A percentile compares a stretch with the other conserved stretches of the same genome.
Evolutionary conservation across 2,888 invertebrate genomes (phyloP).

Genomic region (Eumacrocentrus americanus): DNA sequence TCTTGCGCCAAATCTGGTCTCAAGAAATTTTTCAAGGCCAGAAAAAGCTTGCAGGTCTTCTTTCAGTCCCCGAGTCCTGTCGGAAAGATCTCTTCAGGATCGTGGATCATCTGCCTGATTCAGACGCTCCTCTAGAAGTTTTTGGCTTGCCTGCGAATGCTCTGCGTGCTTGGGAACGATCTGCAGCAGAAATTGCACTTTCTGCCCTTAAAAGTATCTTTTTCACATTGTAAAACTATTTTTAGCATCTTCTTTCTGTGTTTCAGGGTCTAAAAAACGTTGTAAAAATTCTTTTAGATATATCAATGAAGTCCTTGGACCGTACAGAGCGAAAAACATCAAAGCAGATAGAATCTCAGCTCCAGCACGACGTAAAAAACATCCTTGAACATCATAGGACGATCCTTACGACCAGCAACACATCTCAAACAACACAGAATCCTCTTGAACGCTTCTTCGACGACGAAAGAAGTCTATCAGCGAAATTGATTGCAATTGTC

Average conservation of each 20-base stretch:
- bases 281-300: constrained; percentile 33
- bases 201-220: constrained; percentile 67
- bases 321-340: constrained; percentile 33
- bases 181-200: constrained; percentile 69
- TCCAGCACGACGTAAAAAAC: constrained; percentile 46
- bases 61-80: constrained; percentile 44
- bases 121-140: constrained; percentile 73
- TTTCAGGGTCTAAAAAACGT: too few species aligned
- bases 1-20: constrained; percentile 65
- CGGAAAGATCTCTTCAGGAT: constrained; percentile 71
- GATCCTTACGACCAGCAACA: not conserved
- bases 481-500: constrained; percentile 68
- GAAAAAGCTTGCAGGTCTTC: constrained; percentile 62
- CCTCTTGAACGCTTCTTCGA: constrained; percentile 69
- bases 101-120: constrained; percentile 73
- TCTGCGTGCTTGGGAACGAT: constrained; percentile 81
- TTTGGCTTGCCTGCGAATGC: constrained; percentile 89
- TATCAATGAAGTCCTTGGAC: constrained; percentile 33
- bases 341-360: constrained; percentile 37
- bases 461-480: constrained; percentile 69
- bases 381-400: constrained; percentile 34
- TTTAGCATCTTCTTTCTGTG: too few species aligned
- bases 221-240: too few species aligned
- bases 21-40: constrained; percentile 65
- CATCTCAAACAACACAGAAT: constrained; percentile 11